Percentiles rank a stretch among this genome's conserved stretches.
These are phyloP conservation scores for Cephus sareptanus DNA, from an alignment of 2,888 invertebrate species.

Conservation along the genomic window DNA sequence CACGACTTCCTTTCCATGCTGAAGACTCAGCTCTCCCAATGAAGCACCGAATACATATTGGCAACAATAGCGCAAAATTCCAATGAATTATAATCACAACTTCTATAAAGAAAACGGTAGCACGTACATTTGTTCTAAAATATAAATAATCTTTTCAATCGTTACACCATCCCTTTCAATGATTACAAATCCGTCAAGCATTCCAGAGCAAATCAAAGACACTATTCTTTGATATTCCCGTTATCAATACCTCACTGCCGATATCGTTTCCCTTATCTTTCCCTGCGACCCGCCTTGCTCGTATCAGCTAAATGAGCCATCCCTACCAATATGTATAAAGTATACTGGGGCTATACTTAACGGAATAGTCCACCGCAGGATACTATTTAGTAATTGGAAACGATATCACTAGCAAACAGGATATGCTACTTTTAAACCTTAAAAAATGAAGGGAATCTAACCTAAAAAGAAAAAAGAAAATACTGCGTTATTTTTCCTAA, in stretches of 20 bases:
- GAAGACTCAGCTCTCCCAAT: conserved; percentile 16
- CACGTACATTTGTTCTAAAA: background rate
- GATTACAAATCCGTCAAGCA: background rate
- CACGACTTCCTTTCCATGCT: conserved; percentile 22
- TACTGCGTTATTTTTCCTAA: background rate
- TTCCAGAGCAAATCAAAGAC: background rate
- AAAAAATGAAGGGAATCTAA: background rate
- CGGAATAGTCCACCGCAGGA: background rate
- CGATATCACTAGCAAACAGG: background rate
- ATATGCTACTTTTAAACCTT: background rate
- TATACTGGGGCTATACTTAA: background rate
- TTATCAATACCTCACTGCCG: background rate
- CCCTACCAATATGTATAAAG: background rate
- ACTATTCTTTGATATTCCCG: background rate
- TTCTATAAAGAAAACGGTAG: background rate
- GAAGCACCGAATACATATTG: background rate
- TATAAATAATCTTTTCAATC: no score
- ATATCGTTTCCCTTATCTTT: background rate
- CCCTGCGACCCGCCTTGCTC: background rate
- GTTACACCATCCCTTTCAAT: background rate
- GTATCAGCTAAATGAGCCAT: background rate
- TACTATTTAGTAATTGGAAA: background rate
- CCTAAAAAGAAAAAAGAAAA: background rate
- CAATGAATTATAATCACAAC: background rate
- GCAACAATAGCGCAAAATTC: background rate